Evolutionary conservation across 2,888 invertebrate genomes (phyloP).

Genomic region (Agriotes lineatus): DNA sequence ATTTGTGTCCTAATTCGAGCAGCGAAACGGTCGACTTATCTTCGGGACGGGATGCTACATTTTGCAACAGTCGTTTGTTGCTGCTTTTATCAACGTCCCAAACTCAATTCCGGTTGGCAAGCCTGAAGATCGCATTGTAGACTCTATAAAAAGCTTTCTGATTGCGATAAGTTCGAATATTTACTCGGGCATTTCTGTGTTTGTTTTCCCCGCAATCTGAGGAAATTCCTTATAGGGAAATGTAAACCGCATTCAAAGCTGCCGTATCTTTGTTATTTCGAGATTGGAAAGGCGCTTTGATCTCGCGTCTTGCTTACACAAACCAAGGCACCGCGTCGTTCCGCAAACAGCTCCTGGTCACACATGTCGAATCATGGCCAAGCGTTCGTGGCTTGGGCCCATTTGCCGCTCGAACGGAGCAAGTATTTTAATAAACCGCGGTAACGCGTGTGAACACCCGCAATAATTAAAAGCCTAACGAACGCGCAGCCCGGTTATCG

Average conservation of each 20-base stretch:
- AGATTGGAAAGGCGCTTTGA: constrained; percentile 56
- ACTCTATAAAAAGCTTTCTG: constrained; percentile 47
- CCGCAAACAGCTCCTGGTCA: constrained; percentile 39
- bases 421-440: constrained; percentile 62
- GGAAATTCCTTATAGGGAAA: constrained; percentile 59
- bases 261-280: constrained; percentile 52
- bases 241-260: constrained; percentile 57
- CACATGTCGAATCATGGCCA: constrained; percentile 25
- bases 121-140: constrained; percentile 37
- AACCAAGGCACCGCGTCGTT: constrained; percentile 47
- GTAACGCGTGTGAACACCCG: constrained; percentile 56
- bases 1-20: constrained; percentile 49
- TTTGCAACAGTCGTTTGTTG: constrained; percentile 47
- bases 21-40: constrained; percentile 48
- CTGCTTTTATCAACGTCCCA: constrained; percentile 38
- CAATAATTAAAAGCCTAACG: constrained; percentile 62
- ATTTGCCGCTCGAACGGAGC: constrained; percentile 39
- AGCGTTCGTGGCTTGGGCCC: constrained; percentile 35
- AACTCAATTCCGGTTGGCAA: constrained; percentile 38
- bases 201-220: constrained; percentile 62
- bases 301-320: constrained; percentile 47
- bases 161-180: constrained; percentile 49
- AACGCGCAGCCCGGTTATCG: constrained; percentile 57
- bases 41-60: constrained; percentile 37
- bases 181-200: constrained; percentile 54